Percentiles rank a stretch among this genome's conserved stretches.
phyloP scores from a whole-genome alignment of 2,797 vertebrate species.

The Sternotherus odoratus region DNA sequence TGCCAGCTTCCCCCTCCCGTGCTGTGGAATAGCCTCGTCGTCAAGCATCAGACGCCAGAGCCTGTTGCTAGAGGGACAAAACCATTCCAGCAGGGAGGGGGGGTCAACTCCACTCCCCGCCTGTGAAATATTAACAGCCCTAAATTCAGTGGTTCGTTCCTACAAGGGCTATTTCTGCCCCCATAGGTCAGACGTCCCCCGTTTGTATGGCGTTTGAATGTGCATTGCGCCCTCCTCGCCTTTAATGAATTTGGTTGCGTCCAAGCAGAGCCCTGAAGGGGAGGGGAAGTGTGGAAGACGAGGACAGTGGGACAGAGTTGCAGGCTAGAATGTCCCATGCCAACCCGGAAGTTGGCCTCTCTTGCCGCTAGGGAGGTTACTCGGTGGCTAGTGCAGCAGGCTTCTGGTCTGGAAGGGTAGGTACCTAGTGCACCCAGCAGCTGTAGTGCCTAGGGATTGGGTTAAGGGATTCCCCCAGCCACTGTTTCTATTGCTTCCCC shows the following conservation, averaged over 20 bases:
- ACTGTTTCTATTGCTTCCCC: not conserved
- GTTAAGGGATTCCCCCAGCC: not conserved
- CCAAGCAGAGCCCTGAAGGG: not conserved
- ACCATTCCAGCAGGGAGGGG: not conserved
- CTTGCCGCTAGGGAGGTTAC: not conserved
- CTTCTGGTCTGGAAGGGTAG: not conserved
- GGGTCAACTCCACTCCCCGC: not conserved
- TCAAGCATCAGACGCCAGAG: not conserved
- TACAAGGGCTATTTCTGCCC: no score
- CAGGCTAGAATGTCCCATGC: not conserved
- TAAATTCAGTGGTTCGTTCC: not conserved
- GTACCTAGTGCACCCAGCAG: not conserved
- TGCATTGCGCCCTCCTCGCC: not conserved
- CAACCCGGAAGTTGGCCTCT: not conserved
- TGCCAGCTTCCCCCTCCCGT: not conserved
- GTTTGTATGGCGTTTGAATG: no score
- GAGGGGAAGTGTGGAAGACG: not conserved
- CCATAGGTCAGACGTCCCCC: not conserved
- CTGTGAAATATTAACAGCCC: not conserved
- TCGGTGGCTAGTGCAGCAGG: not conserved
- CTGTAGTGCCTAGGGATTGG: not conserved
- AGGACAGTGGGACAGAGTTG: not conserved
- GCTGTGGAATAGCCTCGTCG: not conserved
- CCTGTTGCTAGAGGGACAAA: conserved; percentile 20
- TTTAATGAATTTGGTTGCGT: not conserved